Conservation (phyloP, 2,797 vertebrate species). For the Acipenser ruthenus region DNA sequence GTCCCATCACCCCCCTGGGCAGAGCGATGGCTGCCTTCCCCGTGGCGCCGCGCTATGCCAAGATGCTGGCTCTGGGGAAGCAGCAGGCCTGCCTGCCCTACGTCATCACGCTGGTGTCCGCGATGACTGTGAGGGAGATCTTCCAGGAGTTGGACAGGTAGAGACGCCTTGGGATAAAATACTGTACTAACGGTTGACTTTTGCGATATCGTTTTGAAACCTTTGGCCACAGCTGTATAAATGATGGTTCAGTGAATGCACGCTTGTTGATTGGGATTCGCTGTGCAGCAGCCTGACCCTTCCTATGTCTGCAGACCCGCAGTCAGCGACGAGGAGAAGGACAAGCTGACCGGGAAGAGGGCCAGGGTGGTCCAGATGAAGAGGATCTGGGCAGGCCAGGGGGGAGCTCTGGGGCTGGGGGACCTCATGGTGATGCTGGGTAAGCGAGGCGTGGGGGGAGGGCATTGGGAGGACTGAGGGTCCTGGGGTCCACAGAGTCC, state of each 20-base stretch:
- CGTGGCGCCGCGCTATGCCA: conserved; percentile 83
- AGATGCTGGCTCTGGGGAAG: conserved; percentile 82
- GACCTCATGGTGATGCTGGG: conserved; percentile 95
- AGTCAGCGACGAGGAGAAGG: conserved; percentile 66
- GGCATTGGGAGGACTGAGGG: background rate
- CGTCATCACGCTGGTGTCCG: conserved; percentile 78
- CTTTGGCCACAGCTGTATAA: too few relatives aligned
- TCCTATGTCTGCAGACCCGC: conserved; percentile 60
- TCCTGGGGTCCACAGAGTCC: background rate
- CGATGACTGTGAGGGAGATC: conserved; percentile 94
- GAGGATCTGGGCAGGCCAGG: conserved; percentile 84
- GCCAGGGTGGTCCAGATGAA: conserved; percentile 74
- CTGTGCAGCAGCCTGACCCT: too few relatives aligned
- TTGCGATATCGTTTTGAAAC: too few relatives aligned
- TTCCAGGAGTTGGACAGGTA: conserved; percentile 85
- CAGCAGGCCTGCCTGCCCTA: conserved; percentile 83
- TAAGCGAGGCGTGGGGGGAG: conserved; percentile 28
- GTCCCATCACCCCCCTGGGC: conserved; percentile 81
- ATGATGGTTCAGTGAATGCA: too few relatives aligned
- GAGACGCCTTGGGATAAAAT: too few relatives aligned
- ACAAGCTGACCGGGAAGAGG: conserved; percentile 55
- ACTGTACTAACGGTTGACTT: too few relatives aligned
- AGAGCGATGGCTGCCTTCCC: conserved; percentile 90
- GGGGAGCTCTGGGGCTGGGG: conserved; percentile 70
- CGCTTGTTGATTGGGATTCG: too few relatives aligned